phyloP scores from a whole-genome alignment of 2,888 invertebrate species.

The Machimus rusticus region DNA sequence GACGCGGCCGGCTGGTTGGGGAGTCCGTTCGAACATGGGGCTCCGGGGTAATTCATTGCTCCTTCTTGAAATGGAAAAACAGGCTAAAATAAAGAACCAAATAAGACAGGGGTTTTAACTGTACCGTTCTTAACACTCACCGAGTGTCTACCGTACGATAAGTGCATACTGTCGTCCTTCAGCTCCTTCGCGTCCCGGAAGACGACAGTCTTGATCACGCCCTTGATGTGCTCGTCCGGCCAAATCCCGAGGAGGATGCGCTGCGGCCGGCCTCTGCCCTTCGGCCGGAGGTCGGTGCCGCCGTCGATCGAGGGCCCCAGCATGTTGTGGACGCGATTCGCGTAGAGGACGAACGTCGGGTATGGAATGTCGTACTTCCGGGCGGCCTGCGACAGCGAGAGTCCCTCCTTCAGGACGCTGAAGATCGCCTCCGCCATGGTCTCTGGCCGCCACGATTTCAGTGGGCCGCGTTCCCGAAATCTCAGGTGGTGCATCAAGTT shows the following conservation, averaged over 20 bases:
- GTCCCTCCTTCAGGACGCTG: constrained; percentile 88
- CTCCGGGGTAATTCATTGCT: constrained; percentile 68
- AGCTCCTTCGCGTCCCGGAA: constrained; percentile 87
- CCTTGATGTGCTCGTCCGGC: constrained; percentile 94
- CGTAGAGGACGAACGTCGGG: constrained; percentile 92
- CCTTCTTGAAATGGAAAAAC: constrained; percentile 71
- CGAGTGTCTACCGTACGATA: constrained; percentile 69
- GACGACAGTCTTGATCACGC: constrained; percentile 90
- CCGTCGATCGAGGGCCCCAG: constrained; percentile 91
- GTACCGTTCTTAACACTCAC: constrained; percentile 61
- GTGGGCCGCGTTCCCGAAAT: constrained; percentile 89
- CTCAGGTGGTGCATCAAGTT: constrained; percentile 88
- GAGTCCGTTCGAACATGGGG: constrained; percentile 67
- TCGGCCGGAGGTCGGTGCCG: constrained; percentile 88
- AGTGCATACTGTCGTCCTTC: constrained; percentile 73
- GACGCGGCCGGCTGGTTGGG: constrained; percentile 67
- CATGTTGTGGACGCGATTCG: constrained; percentile 93
- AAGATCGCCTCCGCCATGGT: constrained; percentile 96
- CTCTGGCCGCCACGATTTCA: constrained; percentile 93
- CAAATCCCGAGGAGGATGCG: constrained; percentile 89
- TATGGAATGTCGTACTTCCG: constrained; percentile 94
- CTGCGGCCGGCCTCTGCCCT: constrained; percentile 89
- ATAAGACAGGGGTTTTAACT: constrained; percentile 32
- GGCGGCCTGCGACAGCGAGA: constrained; percentile 88
- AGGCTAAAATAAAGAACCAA: constrained; percentile 57